These are phyloP conservation scores for Macrotus californicus DNA, from an alignment of 2,113 vertebrate species.

Conservation along the genomic window DNA sequence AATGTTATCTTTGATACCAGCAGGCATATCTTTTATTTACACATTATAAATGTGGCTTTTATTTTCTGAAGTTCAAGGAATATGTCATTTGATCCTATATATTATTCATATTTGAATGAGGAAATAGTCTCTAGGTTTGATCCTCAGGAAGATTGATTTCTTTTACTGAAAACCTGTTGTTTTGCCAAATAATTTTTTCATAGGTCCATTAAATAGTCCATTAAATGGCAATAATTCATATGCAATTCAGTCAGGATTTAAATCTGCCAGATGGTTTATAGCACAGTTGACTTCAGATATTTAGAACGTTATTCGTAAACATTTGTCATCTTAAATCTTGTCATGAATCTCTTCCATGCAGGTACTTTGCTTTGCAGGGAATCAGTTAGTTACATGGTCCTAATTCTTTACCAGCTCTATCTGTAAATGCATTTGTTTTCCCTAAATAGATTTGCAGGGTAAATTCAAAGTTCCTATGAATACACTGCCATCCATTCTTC, in stretches of 20 bases:
- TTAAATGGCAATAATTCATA: conserved; percentile 66
- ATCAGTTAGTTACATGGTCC: not conserved
- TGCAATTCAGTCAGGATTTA: conserved; percentile 43
- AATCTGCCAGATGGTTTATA: conserved; percentile 61
- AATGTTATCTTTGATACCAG: conserved; percentile 53
- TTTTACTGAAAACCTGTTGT: conserved; percentile 51
- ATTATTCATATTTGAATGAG: not conserved
- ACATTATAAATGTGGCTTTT: conserved; percentile 40
- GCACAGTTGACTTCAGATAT: conserved; percentile 56
- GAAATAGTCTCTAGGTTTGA: not conserved
- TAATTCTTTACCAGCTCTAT: not conserved
- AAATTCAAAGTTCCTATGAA: not conserved
- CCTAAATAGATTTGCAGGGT: not conserved
- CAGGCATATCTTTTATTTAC: conserved; percentile 56
- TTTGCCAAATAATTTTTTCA: conserved; percentile 67
- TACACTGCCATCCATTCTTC: not conserved
- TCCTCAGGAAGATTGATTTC: conserved; percentile 48
- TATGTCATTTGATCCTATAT: not conserved
- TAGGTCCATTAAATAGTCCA: conserved; percentile 62
- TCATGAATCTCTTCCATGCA: conserved; percentile 32
- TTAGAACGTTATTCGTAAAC: conserved; percentile 57
- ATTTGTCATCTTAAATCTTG: conserved; percentile 61
- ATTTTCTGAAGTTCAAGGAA: conserved; percentile 33
- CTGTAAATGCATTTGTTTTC: not conserved
- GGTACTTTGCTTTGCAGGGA: conserved; percentile 26